Evolutionary conservation across 2,888 invertebrate species (phyloP).

Genomic region (Acronicta aceris): DNA sequence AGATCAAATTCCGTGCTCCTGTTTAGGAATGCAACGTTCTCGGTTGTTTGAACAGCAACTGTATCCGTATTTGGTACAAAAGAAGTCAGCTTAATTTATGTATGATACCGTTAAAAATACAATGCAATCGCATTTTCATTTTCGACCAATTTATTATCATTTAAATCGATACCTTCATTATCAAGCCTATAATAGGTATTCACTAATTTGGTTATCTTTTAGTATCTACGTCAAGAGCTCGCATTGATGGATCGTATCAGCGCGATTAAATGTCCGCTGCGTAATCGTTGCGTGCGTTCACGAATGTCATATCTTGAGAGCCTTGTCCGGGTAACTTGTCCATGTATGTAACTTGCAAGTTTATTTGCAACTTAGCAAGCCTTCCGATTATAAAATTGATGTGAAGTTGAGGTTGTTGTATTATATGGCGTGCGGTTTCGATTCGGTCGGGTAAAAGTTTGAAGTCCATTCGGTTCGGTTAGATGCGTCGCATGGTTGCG

Average conservation of each 20-base stretch:
- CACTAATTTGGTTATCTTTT: constrained; percentile 59
- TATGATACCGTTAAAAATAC: constrained; percentile 50
- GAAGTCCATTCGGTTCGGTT: constrained; percentile 80
- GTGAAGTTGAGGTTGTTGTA: constrained; percentile 52
- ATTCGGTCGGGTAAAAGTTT: constrained; percentile 85
- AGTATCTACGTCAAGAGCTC: constrained; percentile 56
- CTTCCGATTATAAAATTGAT: constrained; percentile 71
- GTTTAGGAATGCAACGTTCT: constrained; percentile 58
- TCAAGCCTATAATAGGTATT: constrained; percentile 42
- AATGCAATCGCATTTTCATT: constrained; percentile 47
- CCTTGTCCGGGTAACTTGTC: constrained; percentile 81
- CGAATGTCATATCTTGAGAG: constrained; percentile 79
- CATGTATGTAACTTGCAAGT: constrained; percentile 81
- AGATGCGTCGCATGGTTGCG: constrained; percentile 79
- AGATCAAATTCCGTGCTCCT: constrained; percentile 51
- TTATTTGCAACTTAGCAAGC: constrained; percentile 81
- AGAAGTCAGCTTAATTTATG: constrained; percentile 56
- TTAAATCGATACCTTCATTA: constrained; percentile 47
- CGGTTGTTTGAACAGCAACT: constrained; percentile 58
- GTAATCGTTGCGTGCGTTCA: constrained; percentile 75
- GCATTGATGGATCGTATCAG: constrained; percentile 63
- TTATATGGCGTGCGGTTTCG: constrained; percentile 64
- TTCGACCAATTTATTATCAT: constrained; percentile 41
- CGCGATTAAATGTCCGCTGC: constrained; percentile 63
- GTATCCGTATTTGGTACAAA: constrained; percentile 59